Conservation (phyloP, 2,797 vertebrate genomes). For the Coilia nasus region DNA sequence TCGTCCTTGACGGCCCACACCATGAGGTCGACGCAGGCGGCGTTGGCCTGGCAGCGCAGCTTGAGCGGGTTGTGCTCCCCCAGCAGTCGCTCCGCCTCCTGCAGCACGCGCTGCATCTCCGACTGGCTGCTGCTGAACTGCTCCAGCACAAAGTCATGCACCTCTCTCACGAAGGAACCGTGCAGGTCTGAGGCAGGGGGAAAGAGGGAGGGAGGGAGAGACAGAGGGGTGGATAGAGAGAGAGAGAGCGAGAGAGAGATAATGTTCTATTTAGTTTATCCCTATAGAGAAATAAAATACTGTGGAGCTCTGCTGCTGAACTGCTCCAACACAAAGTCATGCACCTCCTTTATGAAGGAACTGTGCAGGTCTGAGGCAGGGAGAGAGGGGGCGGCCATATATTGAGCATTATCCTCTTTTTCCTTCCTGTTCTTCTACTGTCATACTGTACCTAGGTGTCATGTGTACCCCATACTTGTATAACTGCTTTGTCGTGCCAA, state of each 20-base stretch:
- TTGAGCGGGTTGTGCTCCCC: conserved; percentile 88
- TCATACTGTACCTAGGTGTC: too few species aligned
- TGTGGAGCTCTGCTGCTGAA: conserved; percentile 95
- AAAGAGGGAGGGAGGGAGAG: neutral
- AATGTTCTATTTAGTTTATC: too few species aligned
- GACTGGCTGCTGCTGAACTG: conserved; percentile 94
- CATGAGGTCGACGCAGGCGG: conserved; percentile 97
- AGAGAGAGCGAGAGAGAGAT: neutral
- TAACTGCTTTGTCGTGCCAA: too few species aligned
- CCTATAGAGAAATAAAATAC: too few species aligned
- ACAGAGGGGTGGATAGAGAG: neutral
- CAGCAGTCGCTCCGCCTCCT: conserved; percentile 82
- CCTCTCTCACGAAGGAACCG: conserved; percentile 86
- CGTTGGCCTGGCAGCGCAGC: conserved; percentile 93
- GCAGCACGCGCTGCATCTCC: conserved; percentile 91
- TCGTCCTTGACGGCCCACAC: conserved; percentile 97
- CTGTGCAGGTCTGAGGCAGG: conserved; percentile 79
- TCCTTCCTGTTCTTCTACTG: too few species aligned
- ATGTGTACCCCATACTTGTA: too few species aligned
- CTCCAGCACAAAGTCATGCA: conserved; percentile 94
- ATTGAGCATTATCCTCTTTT: too few species aligned
- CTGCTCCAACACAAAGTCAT: conserved; percentile 95
- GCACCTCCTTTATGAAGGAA: conserved; percentile 89
- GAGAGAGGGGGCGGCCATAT: too few species aligned
- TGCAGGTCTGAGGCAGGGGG: conserved; percentile 77